These are phyloP conservation scores for Notothenia rossii DNA, from an alignment of 2,113 vertebrate genomes.

Conservation along the genomic window DNA sequence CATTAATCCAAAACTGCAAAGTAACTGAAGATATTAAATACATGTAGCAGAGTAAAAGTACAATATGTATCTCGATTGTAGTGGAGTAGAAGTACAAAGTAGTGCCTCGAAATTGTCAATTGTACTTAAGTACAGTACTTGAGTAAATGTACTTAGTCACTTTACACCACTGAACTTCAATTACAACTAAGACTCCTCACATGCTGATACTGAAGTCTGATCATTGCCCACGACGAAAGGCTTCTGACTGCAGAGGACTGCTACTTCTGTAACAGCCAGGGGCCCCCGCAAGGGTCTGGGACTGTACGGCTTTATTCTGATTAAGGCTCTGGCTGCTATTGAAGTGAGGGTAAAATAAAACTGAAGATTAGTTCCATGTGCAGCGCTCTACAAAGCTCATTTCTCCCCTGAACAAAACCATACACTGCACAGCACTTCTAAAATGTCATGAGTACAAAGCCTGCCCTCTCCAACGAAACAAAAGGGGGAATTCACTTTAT, in stretches of 20 bases:
- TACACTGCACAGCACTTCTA: background rate
- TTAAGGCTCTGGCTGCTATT: slow-evolving; percentile 30
- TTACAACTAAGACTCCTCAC: slow-evolving; percentile 50
- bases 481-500: slow-evolving; percentile 6
- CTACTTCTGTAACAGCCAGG: slow-evolving; percentile 32
- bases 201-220: slow-evolving; percentile 32
- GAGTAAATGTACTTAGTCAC: no score
- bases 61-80: no score
- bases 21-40: no score
- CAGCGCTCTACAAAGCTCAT: slow-evolving; percentile 6
- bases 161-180: slow-evolving; percentile 31
- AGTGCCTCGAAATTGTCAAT: no score
- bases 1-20: no score
- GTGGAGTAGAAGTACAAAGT: no score
- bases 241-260: slow-evolving; percentile 31
- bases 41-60: no score
- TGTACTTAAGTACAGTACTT: no score
- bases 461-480: slow-evolving; percentile 14
- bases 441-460: background rate
- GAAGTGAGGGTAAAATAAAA: slow-evolving; percentile 32
- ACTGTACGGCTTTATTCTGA: slow-evolving; percentile 17
- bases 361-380: slow-evolving; percentile 52
- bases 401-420: slow-evolving; percentile 32
- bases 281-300: slow-evolving; percentile 22
- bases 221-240: slow-evolving; percentile 34